These are phyloP conservation scores for Paragorgia papillata DNA, from an alignment of 92 coral and sea anemone species.

Conservation along the genomic window DNA sequence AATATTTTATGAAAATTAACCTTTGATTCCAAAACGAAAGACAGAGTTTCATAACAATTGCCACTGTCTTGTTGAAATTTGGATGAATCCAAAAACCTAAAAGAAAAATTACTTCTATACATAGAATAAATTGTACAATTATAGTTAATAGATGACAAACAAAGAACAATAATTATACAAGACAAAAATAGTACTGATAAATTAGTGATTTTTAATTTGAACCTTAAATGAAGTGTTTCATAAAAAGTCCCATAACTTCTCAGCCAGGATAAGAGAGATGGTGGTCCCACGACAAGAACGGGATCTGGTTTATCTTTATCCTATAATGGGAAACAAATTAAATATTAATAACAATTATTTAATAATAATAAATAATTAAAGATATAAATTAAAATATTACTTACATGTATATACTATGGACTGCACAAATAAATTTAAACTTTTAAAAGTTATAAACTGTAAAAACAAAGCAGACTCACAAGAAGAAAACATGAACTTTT, in stretches of 20 bases:
- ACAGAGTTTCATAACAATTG: conserved; percentile 7
- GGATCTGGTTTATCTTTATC: conserved; percentile 42
- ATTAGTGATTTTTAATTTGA: background rate
- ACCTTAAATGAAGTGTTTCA: conserved; percentile 79
- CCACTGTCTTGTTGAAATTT: background rate
- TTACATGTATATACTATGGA: too few relatives aligned
- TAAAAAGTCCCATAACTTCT: conserved; percentile 68
- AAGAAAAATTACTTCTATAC: background rate
- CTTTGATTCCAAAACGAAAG: conserved; percentile 19
- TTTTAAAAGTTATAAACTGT: too few relatives aligned
- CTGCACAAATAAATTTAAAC: too few relatives aligned
- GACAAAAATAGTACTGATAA: too few relatives aligned
- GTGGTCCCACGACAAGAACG: conserved; percentile 81
- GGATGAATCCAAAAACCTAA: conserved; percentile 25
- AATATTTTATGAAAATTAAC: background rate
- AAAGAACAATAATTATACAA: too few relatives aligned
- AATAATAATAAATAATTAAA: background rate
- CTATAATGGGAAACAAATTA: background rate
- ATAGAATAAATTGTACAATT: too few relatives aligned
- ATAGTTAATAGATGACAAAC: too few relatives aligned
- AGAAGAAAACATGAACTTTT: background rate
- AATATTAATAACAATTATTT: background rate
- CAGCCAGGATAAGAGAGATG: conserved; percentile 68
- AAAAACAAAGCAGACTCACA: too few relatives aligned
- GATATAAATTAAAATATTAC: too few relatives aligned